Evolutionary conservation across 2,888 invertebrate species (phyloP).

Genomic region (Archaeoteleia sp.): DNA sequence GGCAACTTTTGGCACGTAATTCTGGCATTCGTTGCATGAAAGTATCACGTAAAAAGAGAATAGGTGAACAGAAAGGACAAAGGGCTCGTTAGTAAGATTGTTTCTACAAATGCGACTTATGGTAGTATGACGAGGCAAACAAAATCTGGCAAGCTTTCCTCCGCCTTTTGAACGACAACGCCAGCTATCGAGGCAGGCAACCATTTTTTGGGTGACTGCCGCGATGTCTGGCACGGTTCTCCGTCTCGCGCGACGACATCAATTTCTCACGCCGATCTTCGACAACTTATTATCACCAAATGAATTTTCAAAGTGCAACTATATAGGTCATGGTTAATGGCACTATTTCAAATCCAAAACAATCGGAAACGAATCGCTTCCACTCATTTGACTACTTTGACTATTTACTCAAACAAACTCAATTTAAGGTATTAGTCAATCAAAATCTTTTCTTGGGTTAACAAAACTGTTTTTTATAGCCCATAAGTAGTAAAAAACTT

Average conservation of each 20-base stretch:
- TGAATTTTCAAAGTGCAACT: too few relatives aligned
- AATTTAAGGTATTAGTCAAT: too few relatives aligned
- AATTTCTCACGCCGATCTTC: constrained; percentile 29
- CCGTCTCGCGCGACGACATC: constrained; percentile 41
- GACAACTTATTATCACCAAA: too few relatives aligned
- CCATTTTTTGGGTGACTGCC: constrained; percentile 30
- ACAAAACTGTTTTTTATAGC: too few relatives aligned
- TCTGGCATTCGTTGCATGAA: constrained; percentile 41
- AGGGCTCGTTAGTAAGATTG: constrained; percentile 53
- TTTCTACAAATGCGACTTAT: constrained; percentile 30
- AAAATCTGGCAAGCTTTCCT: constrained; percentile 49
- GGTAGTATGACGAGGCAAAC: constrained; percentile 49
- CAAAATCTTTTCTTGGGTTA: too few relatives aligned
- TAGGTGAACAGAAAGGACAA: constrained; percentile 34
- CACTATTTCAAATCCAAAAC: too few relatives aligned
- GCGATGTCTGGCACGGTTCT: constrained; percentile 42
- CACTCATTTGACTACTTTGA: too few relatives aligned
- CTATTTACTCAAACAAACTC: too few relatives aligned
- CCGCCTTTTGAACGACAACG: constrained; percentile 37
- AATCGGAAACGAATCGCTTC: too few relatives aligned
- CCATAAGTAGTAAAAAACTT: too few relatives aligned
- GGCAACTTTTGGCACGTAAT: too few relatives aligned
- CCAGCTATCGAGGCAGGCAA: constrained; percentile 18
- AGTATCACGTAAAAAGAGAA: constrained; percentile 25
- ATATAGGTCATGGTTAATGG: too few relatives aligned